These are phyloP conservation scores for Bambusicola thoracicus DNA, from an alignment of 2,113 vertebrate species.

Conservation along the genomic window DNA sequence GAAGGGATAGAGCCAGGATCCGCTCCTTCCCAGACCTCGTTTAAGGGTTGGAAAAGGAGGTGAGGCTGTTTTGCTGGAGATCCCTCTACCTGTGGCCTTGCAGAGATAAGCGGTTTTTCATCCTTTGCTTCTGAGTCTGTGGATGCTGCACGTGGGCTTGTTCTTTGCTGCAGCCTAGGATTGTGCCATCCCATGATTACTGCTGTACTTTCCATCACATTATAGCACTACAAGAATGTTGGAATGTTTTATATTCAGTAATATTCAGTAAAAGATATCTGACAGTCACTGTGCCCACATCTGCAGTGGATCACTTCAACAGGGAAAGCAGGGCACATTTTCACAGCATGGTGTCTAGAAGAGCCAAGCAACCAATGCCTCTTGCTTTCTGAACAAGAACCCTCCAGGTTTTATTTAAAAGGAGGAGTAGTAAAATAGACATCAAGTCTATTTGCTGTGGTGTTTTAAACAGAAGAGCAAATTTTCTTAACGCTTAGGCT, in stretches of 20 bases:
- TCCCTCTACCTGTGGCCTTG: too few relatives aligned
- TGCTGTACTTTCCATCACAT: too few relatives aligned
- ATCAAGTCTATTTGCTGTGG: not conserved
- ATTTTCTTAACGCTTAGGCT: not conserved
- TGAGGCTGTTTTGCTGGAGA: too few relatives aligned
- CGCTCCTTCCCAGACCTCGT: too few relatives aligned
- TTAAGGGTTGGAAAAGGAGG: too few relatives aligned
- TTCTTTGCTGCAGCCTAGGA: too few relatives aligned
- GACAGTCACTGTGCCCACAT: too few relatives aligned
- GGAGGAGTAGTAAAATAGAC: not conserved
- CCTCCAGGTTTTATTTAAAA: not conserved
- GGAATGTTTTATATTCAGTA: not conserved
- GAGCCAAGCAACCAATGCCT: not conserved
- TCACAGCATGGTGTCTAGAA: not conserved
- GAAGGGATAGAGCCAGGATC: too few relatives aligned
- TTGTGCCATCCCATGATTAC: too few relatives aligned
- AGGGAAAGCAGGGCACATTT: not conserved
- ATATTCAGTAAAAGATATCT: not conserved
- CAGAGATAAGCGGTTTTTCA: too few relatives aligned
- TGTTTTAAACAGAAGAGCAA: not conserved
- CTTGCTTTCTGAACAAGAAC: not conserved
- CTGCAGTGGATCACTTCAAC: not conserved
- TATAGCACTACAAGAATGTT: not conserved
- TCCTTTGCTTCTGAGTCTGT: too few relatives aligned
- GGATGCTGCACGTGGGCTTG: too few relatives aligned